Conservation (phyloP, 2,888 invertebrate species). For the Oscheius myriophilus region DNA sequence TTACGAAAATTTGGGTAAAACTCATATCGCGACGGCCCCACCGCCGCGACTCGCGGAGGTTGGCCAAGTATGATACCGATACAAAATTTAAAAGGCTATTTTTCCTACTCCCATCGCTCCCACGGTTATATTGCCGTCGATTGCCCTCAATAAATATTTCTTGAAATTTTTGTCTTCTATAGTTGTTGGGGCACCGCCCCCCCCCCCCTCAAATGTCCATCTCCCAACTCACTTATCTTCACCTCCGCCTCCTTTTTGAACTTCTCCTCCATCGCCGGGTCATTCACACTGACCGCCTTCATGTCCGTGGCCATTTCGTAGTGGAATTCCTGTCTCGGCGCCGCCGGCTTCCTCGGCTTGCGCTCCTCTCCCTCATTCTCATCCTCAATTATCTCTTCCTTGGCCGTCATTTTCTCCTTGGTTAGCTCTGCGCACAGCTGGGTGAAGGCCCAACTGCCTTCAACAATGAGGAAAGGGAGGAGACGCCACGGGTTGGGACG, state of each 20-base stretch:
- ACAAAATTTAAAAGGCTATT: too few relatives aligned
- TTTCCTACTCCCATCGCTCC: too few relatives aligned
- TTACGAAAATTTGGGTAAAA: too few relatives aligned
- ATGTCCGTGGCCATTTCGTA: conserved; percentile 54
- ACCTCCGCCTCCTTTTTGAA: conserved; percentile 40
- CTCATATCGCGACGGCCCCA: too few relatives aligned
- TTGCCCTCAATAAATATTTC: too few relatives aligned
- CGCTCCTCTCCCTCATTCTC: conserved; percentile 1
- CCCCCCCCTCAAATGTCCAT: too few relatives aligned
- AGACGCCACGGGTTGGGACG: conserved; percentile 42
- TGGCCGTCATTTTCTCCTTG: conserved; percentile 15
- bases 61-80: too few relatives aligned
- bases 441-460: conserved; percentile 24
- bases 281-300: conserved; percentile 52
- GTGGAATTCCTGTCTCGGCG: conserved; percentile 43
- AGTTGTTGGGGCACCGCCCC: too few relatives aligned
- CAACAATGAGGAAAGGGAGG: conserved; percentile 43
- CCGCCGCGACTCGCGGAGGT: too few relatives aligned
- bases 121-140: too few relatives aligned
- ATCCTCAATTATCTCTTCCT: conserved; percentile 27
- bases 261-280: conserved; percentile 48
- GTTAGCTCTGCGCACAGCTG: conserved; percentile 8
- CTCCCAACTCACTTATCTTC: conserved; percentile 34
- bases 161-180: too few relatives aligned
- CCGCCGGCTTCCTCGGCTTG: conserved; percentile 2